Evolutionary conservation across 2,888 invertebrate species (phyloP).

Genomic region (Gari tellinella): DNA sequence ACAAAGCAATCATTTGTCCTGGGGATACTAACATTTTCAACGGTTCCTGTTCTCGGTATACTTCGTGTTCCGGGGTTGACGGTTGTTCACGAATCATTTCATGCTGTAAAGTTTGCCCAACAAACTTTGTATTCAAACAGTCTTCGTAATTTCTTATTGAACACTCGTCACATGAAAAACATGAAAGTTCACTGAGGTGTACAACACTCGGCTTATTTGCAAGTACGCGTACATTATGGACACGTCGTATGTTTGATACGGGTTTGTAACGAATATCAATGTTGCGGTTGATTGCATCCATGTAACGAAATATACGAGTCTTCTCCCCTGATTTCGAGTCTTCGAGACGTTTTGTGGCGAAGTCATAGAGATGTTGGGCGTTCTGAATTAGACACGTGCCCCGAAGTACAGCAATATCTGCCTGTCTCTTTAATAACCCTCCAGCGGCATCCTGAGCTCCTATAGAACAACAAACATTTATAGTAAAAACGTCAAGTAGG

Average conservation of each 20-base stretch:
- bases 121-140: too few relatives aligned
- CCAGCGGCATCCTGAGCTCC: conserved; percentile 49
- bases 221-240: too few relatives aligned
- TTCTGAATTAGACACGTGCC: conserved; percentile 28
- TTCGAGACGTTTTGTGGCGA: conserved; percentile 16
- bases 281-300: conserved; percentile 8
- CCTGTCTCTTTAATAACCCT: conserved; percentile 32
- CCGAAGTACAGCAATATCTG: conserved; percentile 41
- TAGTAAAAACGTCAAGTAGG: too few relatives aligned
- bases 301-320: conserved; percentile 34
- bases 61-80: neutral
- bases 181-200: too few relatives aligned
- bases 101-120: too few relatives aligned
- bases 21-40: neutral
- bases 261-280: neutral
- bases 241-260: neutral
- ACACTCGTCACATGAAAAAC: too few relatives aligned
- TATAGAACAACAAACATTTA: too few relatives aligned
- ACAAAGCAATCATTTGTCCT: neutral
- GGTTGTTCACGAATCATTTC: neutral
- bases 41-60: neutral
- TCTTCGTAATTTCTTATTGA: too few relatives aligned
- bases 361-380: conserved; percentile 33
- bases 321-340: conserved; percentile 24
- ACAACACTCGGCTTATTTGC: too few relatives aligned